phyloP scores from a whole-genome alignment of 2,113 vertebrate species.

The Pagrus major region DNA sequence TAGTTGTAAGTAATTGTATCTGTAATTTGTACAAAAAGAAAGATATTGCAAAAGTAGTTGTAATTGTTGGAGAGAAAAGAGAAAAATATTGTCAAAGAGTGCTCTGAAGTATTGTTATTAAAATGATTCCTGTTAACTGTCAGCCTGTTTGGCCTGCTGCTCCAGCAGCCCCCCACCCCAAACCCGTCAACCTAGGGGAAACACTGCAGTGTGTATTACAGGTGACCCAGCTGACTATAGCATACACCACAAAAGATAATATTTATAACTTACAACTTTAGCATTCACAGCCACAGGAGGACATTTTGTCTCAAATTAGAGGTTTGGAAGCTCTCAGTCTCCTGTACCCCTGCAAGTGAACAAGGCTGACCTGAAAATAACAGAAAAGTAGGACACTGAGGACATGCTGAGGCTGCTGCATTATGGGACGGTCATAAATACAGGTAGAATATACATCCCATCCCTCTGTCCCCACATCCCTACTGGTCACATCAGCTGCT shows the following conservation, averaged over 20 bases:
- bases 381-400: conserved; percentile 72
- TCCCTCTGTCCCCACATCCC: conserved; percentile 26
- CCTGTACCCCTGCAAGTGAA: conserved; percentile 52
- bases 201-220: background rate
- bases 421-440: conserved; percentile 77
- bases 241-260: background rate
- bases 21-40: too few species aligned
- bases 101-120: too few species aligned
- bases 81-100: too few species aligned
- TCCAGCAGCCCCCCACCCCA: too few species aligned
- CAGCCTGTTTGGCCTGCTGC: too few species aligned
- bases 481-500: conserved; percentile 24
- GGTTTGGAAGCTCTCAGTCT: conserved; percentile 12
- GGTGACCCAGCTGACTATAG: background rate
- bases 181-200: too few species aligned
- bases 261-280: background rate
- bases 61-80: too few species aligned
- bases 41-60: too few species aligned
- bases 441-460: conserved; percentile 39
- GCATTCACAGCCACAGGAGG: background rate
- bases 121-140: too few species aligned
- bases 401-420: conserved; percentile 77
- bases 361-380: conserved; percentile 65
- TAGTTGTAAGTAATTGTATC: too few species aligned
- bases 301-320: background rate